phyloP scores from a whole-genome alignment of 2,888 invertebrate species.

The Sinotaia quadrata region DNA sequence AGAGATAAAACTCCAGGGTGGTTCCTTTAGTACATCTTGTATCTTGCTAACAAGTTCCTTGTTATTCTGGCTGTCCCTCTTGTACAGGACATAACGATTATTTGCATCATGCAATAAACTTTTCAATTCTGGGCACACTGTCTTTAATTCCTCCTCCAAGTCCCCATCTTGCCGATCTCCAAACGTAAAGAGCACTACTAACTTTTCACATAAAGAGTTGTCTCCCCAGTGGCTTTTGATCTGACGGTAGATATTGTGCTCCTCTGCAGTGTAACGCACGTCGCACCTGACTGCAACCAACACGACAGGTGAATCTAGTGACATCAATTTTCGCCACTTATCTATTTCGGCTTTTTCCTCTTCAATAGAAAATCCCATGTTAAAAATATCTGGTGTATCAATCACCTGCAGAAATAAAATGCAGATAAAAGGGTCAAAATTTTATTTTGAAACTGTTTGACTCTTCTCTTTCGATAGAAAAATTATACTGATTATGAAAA shows the following conservation, averaged over 20 bases:
- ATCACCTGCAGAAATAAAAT: too few species aligned
- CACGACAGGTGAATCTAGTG: slow-evolving; percentile 4
- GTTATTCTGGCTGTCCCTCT: too few species aligned
- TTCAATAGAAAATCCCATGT: too few species aligned
- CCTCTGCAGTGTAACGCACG: slow-evolving; percentile 20
- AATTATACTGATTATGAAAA: too few species aligned
- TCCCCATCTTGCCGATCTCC: slow-evolving; percentile 9
- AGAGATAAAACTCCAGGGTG: too few species aligned
- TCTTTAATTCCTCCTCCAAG: not conserved
- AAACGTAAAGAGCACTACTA: slow-evolving; percentile 16
- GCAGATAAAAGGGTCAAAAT: too few species aligned
- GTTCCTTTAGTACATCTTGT: too few species aligned
- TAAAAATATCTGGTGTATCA: too few species aligned
- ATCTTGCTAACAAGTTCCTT: too few species aligned
- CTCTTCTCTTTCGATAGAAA: too few species aligned
- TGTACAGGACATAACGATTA: slow-evolving; percentile 8
- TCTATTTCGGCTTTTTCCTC: slow-evolving; percentile 8
- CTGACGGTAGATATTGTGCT: slow-evolving; percentile 19
- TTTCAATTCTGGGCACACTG: slow-evolving; percentile 12
- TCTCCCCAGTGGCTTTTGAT: slow-evolving; percentile 19
- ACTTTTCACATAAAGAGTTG: not conserved
- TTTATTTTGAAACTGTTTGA: too few species aligned
- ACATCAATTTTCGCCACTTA: slow-evolving; percentile 11
- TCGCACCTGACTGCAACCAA: slow-evolving; percentile 20
- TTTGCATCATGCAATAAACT: slow-evolving; percentile 6